Percentiles rank a stretch among this genome's conserved stretches.
Evolutionary conservation across 2,113 vertebrate genomes (phyloP).

Genomic region (Triplophysa tibetana): DNA sequence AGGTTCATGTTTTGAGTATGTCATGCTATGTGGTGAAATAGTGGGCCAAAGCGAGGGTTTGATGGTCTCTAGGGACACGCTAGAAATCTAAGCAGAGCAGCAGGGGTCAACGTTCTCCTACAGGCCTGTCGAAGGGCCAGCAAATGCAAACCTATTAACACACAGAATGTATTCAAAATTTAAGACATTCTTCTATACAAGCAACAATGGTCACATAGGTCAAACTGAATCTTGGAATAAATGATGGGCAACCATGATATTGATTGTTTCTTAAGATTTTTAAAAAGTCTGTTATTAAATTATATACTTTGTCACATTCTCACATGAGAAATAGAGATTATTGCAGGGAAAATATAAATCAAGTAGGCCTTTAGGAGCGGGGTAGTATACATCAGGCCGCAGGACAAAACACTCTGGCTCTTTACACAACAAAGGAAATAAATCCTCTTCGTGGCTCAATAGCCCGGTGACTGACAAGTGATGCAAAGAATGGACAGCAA

Average conservation of each 20-base stretch:
- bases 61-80: constrained; percentile 66
- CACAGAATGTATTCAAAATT: constrained; percentile 66
- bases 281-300: neutral
- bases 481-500: constrained; percentile 45
- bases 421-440: constrained; percentile 39
- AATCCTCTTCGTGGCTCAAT: constrained; percentile 31
- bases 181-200: constrained; percentile 52
- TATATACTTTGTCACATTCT: neutral
- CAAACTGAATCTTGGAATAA: no score
- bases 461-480: constrained; percentile 37
- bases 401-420: constrained; percentile 10
- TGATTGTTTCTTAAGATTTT: no score
- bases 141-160: constrained; percentile 72
- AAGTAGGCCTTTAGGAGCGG: neutral
- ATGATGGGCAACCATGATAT: neutral
- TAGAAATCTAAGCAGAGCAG: constrained; percentile 61
- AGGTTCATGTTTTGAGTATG: constrained; percentile 46
- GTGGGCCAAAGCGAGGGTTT: constrained; percentile 64
- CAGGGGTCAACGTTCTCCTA: constrained; percentile 68
- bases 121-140: constrained; percentile 53
- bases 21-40: constrained; percentile 50
- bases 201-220: neutral
- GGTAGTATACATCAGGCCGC: neutral
- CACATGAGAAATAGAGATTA: neutral
- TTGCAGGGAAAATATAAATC: neutral